Evolutionary conservation across 2,797 vertebrate genomes (phyloP).

Genomic region (Pseudomugil tenellus): DNA sequence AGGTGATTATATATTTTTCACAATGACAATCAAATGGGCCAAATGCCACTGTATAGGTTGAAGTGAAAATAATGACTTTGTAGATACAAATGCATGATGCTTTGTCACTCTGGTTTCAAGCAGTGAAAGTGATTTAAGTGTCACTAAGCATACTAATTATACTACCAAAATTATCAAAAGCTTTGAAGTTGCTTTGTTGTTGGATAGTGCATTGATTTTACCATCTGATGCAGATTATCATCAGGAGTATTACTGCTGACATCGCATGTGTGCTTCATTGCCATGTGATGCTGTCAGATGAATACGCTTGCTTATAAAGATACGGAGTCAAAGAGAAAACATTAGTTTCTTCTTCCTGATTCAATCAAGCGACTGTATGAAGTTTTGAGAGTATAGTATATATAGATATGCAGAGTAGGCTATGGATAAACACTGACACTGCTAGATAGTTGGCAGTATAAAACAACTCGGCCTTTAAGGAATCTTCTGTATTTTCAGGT

Average conservation of each 20-base stretch:
- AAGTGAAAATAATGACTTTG: too few relatives aligned
- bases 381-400: too few relatives aligned
- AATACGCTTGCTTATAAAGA: neutral
- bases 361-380: neutral
- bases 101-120: neutral
- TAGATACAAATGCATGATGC: too few relatives aligned
- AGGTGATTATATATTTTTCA: too few relatives aligned
- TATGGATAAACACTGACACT: too few relatives aligned
- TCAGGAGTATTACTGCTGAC: neutral
- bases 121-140: neutral
- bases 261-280: neutral
- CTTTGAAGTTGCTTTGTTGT: too few relatives aligned
- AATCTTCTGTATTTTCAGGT: too few relatives aligned
- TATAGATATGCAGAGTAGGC: too few relatives aligned
- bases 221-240: neutral
- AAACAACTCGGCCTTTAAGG: too few relatives aligned
- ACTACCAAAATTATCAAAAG: neutral
- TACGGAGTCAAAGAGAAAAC: neutral
- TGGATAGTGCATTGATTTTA: neutral
- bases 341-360: neutral
- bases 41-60: too few relatives aligned
- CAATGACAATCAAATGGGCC: too few relatives aligned
- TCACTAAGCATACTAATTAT: neutral
- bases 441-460: too few relatives aligned
- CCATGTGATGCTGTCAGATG: neutral